These are phyloP conservation scores for Melipona beecheii DNA, from an alignment of 2,888 invertebrate species.

Conservation along the genomic window DNA sequence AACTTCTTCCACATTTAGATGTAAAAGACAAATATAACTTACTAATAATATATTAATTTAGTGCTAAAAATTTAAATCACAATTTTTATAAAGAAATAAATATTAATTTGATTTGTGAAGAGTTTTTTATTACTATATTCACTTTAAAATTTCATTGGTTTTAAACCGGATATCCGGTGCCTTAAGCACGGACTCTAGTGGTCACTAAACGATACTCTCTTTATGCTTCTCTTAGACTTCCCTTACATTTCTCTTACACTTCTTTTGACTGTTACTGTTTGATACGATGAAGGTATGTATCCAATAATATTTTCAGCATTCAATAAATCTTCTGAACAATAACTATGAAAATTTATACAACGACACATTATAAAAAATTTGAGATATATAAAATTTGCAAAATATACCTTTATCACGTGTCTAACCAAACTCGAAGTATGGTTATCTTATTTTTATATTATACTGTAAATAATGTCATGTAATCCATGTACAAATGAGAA, in stretches of 20 bases:
- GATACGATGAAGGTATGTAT: slow-evolving; percentile 75
- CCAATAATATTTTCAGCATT: slow-evolving; percentile 61
- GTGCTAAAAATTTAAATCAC: background rate
- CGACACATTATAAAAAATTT: background rate
- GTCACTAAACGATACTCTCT: slow-evolving; percentile 47
- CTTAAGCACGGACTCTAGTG: slow-evolving; percentile 48
- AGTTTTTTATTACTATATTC: slow-evolving; percentile 23
- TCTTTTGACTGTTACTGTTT: slow-evolving; percentile 61
- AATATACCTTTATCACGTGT: background rate
- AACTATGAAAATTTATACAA: background rate
- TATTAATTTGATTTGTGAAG: background rate
- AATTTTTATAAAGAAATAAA: background rate
- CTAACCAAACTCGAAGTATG: background rate
- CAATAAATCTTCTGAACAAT: slow-evolving; percentile 5
- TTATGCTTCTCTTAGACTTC: slow-evolving; percentile 71
- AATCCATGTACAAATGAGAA: background rate
- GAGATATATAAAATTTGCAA: slow-evolving; percentile 17
- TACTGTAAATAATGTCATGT: background rate
- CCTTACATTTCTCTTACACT: no score
- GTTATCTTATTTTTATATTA: background rate
- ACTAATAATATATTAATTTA: background rate
- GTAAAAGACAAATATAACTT: background rate
- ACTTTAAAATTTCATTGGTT: slow-evolving; percentile 41
- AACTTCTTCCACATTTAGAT: background rate
- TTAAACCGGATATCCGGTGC: slow-evolving; percentile 56